These are phyloP conservation scores for Loriculus beryllinus DNA, from an alignment of 2,797 vertebrate species.

Conservation along the genomic window DNA sequence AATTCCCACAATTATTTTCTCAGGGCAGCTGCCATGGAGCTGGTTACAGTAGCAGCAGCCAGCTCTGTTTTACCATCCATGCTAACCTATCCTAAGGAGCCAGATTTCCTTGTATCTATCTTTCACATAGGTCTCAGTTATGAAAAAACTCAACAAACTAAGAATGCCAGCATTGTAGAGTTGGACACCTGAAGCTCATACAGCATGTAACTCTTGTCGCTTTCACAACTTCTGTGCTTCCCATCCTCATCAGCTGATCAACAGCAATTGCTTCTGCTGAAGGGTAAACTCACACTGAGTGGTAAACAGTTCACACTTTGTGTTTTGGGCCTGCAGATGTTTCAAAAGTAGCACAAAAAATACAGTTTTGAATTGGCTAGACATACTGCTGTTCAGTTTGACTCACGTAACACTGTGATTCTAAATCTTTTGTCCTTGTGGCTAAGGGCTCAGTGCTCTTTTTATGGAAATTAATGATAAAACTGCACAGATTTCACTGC, in stretches of 20 bases:
- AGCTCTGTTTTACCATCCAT: not conserved
- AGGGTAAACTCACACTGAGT: not conserved
- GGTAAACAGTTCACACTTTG: not conserved
- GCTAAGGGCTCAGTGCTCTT: not conserved
- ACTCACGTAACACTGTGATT: not conserved
- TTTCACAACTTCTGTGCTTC: not conserved
- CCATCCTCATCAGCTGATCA: not conserved
- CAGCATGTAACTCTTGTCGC: rapidly evolving
- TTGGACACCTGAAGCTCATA: not conserved
- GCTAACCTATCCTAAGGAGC: rapidly evolving
- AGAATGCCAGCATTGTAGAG: not conserved
- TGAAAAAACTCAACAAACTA: not conserved
- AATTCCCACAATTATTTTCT: not conserved
- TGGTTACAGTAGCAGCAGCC: not conserved
- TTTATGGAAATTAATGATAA: not conserved
- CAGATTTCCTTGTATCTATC: not conserved
- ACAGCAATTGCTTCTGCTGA: not conserved
- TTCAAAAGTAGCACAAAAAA: not conserved
- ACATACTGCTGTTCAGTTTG: not conserved
- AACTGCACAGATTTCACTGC: not conserved
- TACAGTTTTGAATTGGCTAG: not conserved
- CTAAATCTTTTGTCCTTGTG: not conserved
- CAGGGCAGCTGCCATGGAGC: not conserved
- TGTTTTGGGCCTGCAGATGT: not conserved
- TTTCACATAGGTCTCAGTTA: not conserved